Evolutionary conservation across 2,797 vertebrate genomes (phyloP), one percentile per base, ranked within the genome.

Genomic region (Myripristis jacobus): DNA sequence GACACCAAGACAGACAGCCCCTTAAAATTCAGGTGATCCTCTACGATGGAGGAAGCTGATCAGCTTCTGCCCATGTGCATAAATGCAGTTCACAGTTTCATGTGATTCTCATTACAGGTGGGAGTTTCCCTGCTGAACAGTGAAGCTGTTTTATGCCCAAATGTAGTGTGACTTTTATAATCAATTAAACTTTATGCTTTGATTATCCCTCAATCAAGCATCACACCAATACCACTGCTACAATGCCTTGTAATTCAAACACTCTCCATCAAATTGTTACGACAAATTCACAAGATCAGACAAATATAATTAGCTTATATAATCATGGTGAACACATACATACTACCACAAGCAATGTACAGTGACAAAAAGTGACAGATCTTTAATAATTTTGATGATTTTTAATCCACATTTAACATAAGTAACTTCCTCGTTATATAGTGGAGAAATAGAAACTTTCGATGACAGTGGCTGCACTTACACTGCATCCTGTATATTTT

Each of bases 331-430:
- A 50, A 41, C 64, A 65, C 38, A 34, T 43, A 80, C 73, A 72
- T 51, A 73, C 65, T 75, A 59, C 36, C n/a, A n/a, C n/a, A n/a
- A n/a, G n/a, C n/a, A n/a, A n/a, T n/a, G n/a, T n/a, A n/a, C n/a
- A n/a, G n/a, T n/a, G n/a, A n/a, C n/a, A 61, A 70, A 66, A 65
- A 72, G 67, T 66, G 36, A 48, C 10, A 73, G 47, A 74, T n/a
- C n/a, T n/a, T n/a, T n/a, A n/a, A n/a, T n/a, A 34, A 25, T 62
- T 73, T 46, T 67, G 76, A 80, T 80, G 54, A 76, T 57, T 75
- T 54, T 25, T 5, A 55, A 75, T 47, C 75, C 84, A 82, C 73
- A 89, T 82, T 87, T 70, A 41, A 62, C 82, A 80, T 61, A 80
- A 81, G 69, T 80, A 0, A 3, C 77, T 82, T 80, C 68, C 76